These are phyloP conservation scores for Glaucomys volans DNA, from an alignment of 2,113 vertebrate genomes.

Conservation along the genomic window DNA sequence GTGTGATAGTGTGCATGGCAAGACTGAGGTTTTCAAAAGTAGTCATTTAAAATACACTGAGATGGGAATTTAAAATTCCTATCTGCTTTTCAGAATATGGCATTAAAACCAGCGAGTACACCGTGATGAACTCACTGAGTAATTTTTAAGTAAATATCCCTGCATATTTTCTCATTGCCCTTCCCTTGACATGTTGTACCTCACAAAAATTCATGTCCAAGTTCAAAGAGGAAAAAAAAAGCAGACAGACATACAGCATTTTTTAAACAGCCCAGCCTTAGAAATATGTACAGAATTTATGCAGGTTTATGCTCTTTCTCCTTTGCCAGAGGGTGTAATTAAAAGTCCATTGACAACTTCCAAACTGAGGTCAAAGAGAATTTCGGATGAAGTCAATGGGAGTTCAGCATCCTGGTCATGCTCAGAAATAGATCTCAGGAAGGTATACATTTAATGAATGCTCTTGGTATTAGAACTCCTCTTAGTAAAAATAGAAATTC, in stretches of 20 bases:
- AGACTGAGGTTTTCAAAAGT: background rate
- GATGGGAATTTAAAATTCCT: background rate
- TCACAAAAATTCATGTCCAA: constrained; percentile 64
- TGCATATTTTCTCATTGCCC: constrained; percentile 59
- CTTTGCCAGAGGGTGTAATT: constrained; percentile 72
- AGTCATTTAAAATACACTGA: background rate
- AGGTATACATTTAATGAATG: constrained; percentile 34
- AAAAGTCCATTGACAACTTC: constrained; percentile 71
- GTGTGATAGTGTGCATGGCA: background rate
- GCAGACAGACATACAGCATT: constrained; percentile 22
- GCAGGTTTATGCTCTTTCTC: constrained; percentile 51
- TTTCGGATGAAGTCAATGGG: constrained; percentile 37
- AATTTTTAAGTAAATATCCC: constrained; percentile 47
- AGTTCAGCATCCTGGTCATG: constrained; percentile 24
- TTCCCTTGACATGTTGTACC: constrained; percentile 62
- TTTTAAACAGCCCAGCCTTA: constrained; percentile 59
- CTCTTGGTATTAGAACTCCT: constrained; percentile 45
- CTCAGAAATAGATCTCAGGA: constrained; percentile 51
- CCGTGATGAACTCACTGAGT: background rate
- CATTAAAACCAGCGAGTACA: background rate
- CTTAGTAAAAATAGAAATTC: background rate
- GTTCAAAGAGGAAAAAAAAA: constrained; percentile 61
- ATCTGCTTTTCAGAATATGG: background rate
- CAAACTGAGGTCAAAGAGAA: constrained; percentile 62
- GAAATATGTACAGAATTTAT: constrained; percentile 71